Base-by-base conservation (phyloP, 2,888 invertebrate genomes). In the Uropetala carovei region DNA sequence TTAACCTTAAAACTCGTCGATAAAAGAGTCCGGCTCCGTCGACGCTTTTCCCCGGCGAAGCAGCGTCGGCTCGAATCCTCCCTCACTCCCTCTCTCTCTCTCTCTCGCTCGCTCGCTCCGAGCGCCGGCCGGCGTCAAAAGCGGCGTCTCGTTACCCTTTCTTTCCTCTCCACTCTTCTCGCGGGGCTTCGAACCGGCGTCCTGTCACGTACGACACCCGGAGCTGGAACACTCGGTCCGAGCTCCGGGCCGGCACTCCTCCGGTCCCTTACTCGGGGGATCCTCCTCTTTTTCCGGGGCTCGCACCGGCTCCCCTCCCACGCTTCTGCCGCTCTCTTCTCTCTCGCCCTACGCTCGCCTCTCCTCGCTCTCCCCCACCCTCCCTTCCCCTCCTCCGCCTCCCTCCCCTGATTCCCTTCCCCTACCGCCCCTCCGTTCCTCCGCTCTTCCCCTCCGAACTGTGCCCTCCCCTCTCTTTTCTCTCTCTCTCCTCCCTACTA, bases 231-330 rank as follows among this genome's bases (percentile, higher is more conserved):
- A 68, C n/a, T 64, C 89, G 30, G 89, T 89, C 64, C 89, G 89
- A 89, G 89, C 89, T 89, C 89, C 89, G 89, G 89, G 89, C 89
- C 89, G 89, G 64, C 43, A 64, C 89, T 89, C 89, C 89, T 89
- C 64, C 89, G 89, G 89, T 89, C 89, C 89, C 89, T 89, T n/a
- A 89, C 89, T 89, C 89, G 30, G 60, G 86, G 89, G 43, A 43
- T 89, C 89, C 89, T 89, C 89, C 89, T 89, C 89, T 89, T 89
- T 89, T 89, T 89, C 89, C 89, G 89, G 89, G 89, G 89, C 89
- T 89, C 89, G 64, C 86, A 60, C 60, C 30, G 89, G 60, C 30
- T 56, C 89, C 89, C 89, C 68, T 68, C 89, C 89, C 43, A 43
- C 64, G 64, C 89, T 18, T 11, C 30, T 7, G 43, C 82, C 43